A percentile compares a stretch with the other conserved stretches of the same genome.
These are phyloP conservation scores for Cheilosia variabilis DNA, from an alignment of 2,888 invertebrate species.

Conservation along the genomic window DNA sequence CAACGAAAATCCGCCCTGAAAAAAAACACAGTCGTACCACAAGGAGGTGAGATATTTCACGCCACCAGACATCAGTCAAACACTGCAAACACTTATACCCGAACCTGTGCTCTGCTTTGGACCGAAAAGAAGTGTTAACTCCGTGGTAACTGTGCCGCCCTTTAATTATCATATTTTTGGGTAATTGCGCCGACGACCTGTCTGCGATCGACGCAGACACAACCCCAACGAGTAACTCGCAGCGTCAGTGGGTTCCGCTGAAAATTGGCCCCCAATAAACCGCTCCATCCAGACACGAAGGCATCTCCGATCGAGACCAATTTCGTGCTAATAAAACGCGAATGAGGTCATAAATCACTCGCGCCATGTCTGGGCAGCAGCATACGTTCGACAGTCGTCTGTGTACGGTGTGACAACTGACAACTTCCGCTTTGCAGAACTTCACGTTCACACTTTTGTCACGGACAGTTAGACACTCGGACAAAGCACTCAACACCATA, in stretches of 20 bases:
- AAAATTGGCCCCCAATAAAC: constrained; percentile 60
- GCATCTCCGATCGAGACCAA: constrained; percentile 43
- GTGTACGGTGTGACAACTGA: constrained; percentile 63
- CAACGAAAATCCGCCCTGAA: neutral
- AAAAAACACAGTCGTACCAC: neutral
- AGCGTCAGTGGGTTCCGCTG: constrained; percentile 44
- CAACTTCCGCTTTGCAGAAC: constrained; percentile 75
- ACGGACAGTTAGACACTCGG: constrained; percentile 69
- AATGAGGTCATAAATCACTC: constrained; percentile 66
- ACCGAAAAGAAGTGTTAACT: constrained; percentile 82
- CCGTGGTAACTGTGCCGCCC: constrained; percentile 82
- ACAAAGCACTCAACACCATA: constrained; percentile 75
- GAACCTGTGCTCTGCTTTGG: constrained; percentile 7
- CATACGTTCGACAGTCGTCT: constrained; percentile 5
- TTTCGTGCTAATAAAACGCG: constrained; percentile 67
- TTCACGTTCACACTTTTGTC: constrained; percentile 76
- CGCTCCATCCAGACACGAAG: constrained; percentile 55
- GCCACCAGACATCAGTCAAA: constrained; percentile 71
- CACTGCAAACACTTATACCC: constrained; percentile 4
- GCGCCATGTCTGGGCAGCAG: constrained; percentile 10
- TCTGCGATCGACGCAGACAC: constrained; percentile 38
- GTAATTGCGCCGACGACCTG: constrained; percentile 82
- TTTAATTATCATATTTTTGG: constrained; percentile 81
- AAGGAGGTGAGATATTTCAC: constrained; percentile 35
- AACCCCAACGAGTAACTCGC: constrained; percentile 55